Evolutionary conservation across 2,797 vertebrate genomes (phyloP), one percentile per base, ranked within the genome.

Genomic region (Melanogrammus aeglefinus): DNA sequence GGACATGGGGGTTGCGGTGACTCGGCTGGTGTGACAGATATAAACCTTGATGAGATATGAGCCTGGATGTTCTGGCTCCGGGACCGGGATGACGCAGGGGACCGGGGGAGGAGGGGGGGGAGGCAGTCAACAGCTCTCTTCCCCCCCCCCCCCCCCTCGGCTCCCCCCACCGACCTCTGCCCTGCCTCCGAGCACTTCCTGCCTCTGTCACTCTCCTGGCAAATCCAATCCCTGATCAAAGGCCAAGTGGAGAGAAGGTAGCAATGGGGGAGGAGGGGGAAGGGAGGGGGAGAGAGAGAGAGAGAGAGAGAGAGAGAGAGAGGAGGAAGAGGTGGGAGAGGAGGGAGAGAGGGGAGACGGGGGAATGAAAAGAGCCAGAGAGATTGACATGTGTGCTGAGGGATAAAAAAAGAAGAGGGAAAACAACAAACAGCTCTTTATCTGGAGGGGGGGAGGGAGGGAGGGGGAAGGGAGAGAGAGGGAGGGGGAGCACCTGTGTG

Each of bases 221-320:
- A 89, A 91, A 93, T 90, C 90, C 92, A 93, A 91, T 91, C 89
- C 91, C 85, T 91, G 91, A 93, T 93, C 92, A 93, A 93, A 93
- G 91, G 89, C 88, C 89, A 88, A 80, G 85, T 80, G 91, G 86
- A 86, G 90, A 89, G 89, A 88, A 85, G 73, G 80, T 14, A 36
- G 6, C 29, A 16, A 27, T 8, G 38, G 39, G 27, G 9, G 33
- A 24, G 16, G 35, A 18, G 27, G 7, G 16, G 75, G 79, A 83
- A 83, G 81, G 88, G 84, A 84, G 83, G 83, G 85, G 47, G 39
- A 33, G 74, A 57, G 8, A 33, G n/a, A n/a, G n/a, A n/a, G n/a
- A n/a, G n/a, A n/a, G n/a, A n/a, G n/a, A n/a, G n/a, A n/a, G n/a
- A n/a, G 63, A 63, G 44, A 12, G 72, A 75, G 87, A 86, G 86